Evolutionary conservation across 2,888 invertebrate species (phyloP), one percentile per base, ranked within the genome.

Genomic region (Melitaea athalia): DNA sequence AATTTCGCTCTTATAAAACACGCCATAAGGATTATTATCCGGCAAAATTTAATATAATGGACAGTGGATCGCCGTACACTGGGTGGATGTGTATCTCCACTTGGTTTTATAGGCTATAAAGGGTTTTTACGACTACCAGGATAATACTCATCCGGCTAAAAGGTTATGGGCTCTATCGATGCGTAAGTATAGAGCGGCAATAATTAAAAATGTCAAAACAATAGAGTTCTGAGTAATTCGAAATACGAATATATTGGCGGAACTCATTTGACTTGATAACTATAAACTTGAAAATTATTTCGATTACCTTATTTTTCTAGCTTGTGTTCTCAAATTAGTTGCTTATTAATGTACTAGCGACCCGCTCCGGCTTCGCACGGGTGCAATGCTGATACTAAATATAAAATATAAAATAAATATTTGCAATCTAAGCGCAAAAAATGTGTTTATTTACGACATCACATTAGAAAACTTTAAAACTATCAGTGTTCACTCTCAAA

Each of bases 61-160:
- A 49, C 64, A 62, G 59, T 81, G 71, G 71, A 75, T 38, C 15
- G 42, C 38, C 38, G 57, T 42, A 57, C 57, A 42, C 69, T 63
- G 55, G 59, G 62, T 70, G 79, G 79, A 80, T 84, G 79, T 86
- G 87, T 91, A 88, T 89, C 86, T 86, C 88, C 90, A 91, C 92
- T 92, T 90, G 91, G 82, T 82, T 92, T 92, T 91, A 92, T 91
- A 81, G 87, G 71, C 85, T 76, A 87, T 92, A 92, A 92, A 92
- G 78, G 75, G 77, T 72, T 75, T 92, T 92, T 91, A 92, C 88
- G 89, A 87, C 79, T 79, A 79, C 79, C 84, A 80, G 91, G 88
- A 89, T 92, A 91, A 91, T 91, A 86, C 87, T 86, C 89, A 90
- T 89, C 88, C 87, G 82, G 85, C 90, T 91, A 91, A 92, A 92